A percentile compares a stretch with the other conserved stretches of the same genome.
These are phyloP conservation scores for Aproaerema taeniolella DNA, from an alignment of 2,888 invertebrate genomes.

Conservation along the genomic window DNA sequence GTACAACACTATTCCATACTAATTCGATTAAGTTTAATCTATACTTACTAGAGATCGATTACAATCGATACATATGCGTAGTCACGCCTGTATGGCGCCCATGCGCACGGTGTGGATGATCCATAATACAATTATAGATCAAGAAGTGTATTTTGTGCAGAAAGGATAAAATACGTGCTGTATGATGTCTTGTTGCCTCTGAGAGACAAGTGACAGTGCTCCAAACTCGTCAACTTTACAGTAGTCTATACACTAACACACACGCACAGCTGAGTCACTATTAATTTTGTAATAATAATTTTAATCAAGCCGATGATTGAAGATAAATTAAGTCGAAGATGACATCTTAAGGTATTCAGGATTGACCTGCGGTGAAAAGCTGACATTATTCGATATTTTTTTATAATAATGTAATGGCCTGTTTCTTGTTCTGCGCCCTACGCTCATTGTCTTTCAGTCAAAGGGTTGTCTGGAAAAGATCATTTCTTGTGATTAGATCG, in stretches of 20 bases:
- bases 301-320: not conserved
- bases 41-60: constrained; percentile 63
- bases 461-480: too few relatives aligned
- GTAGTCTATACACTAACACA: not conserved
- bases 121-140: constrained; percentile 72
- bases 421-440: too few relatives aligned
- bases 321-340: not conserved
- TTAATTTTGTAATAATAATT: not conserved
- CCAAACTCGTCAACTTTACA: not conserved
- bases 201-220: constrained; percentile 3
- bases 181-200: too few relatives aligned
- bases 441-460: too few relatives aligned
- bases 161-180: too few relatives aligned
- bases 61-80: constrained; percentile 62
- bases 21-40: constrained; percentile 47
- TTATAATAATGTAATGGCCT: too few relatives aligned
- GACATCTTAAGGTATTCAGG: not conserved
- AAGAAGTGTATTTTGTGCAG: constrained; percentile 20
- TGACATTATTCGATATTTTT: not conserved
- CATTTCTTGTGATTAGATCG: too few relatives aligned
- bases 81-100: constrained; percentile 71
- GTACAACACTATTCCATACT: constrained; percentile 47
- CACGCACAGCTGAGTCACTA: too few relatives aligned
- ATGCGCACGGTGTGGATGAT: constrained; percentile 64
- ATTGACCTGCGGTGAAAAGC: too few relatives aligned